Evolutionary conservation across 2,113 vertebrate genomes (phyloP).

Genomic region (Cairina moschata): DNA sequence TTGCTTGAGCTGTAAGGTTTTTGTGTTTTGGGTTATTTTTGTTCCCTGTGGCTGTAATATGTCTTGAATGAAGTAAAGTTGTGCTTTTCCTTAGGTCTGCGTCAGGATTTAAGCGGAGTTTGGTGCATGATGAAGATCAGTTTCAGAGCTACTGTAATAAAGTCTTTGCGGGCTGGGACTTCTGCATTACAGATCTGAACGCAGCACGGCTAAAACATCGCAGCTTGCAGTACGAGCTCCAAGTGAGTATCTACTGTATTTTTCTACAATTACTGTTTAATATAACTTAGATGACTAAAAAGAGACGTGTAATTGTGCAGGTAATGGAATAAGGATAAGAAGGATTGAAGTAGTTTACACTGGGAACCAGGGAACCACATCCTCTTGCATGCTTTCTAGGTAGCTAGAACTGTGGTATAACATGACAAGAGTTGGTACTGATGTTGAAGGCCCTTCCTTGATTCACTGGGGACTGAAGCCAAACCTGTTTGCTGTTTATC

Average conservation of each 20-base stretch:
- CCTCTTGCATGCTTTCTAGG: neutral
- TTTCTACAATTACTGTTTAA: neutral
- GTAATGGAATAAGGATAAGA: neutral
- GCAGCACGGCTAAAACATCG: slow-evolving; percentile 83
- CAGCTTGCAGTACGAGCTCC: slow-evolving; percentile 89
- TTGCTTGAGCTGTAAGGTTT: neutral
- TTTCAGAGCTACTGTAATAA: slow-evolving; percentile 99
- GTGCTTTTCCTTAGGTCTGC: slow-evolving; percentile 79
- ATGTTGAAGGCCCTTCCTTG: neutral
- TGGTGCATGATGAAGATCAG: slow-evolving; percentile 86
- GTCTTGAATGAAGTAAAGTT: neutral
- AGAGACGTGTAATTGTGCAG: neutral
- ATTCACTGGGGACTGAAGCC: neutral
- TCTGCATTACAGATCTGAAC: slow-evolving; percentile 88
- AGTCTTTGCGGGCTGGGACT: slow-evolving; percentile 97
- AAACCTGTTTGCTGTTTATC: neutral
- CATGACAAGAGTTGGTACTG: fast-evolving
- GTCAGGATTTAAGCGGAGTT: slow-evolving; percentile 87
- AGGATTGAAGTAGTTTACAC: neutral
- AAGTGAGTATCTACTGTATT: slow-evolving; percentile 70
- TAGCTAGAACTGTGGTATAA: neutral
- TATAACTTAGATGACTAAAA: neutral
- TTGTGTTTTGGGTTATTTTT: neutral
- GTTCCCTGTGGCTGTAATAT: neutral
- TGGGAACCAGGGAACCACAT: neutral